Evolutionary conservation across 2,797 vertebrate species (phyloP).

Genomic region (Bradypus variegatus): DNA sequence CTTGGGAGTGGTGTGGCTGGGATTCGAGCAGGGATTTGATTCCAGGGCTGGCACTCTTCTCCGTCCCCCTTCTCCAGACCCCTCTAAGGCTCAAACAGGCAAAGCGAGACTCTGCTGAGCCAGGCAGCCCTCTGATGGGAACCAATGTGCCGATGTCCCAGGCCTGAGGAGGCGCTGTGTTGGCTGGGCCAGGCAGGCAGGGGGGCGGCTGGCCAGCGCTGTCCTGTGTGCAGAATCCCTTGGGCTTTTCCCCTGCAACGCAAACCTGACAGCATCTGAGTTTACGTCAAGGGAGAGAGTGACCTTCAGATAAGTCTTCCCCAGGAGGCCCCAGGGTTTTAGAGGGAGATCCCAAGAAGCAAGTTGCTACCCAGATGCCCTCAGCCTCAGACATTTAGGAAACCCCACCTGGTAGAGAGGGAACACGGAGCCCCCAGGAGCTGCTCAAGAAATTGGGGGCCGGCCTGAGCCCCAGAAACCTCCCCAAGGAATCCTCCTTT

Average conservation of each 20-base stretch:
- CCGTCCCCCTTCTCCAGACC: no score
- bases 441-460: background rate
- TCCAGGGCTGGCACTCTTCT: background rate
- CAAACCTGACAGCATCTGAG: background rate
- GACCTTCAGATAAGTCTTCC: background rate
- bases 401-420: background rate
- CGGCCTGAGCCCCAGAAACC: background rate
- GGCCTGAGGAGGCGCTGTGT: background rate
- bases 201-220: background rate
- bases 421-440: background rate
- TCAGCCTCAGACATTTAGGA: background rate
- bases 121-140: background rate
- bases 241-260: background rate
- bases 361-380: background rate
- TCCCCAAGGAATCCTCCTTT: no score
- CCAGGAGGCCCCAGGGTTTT: background rate
- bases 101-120: background rate
- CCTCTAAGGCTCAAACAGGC: background rate
- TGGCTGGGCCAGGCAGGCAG: background rate
- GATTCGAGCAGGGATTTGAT: no score
- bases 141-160: background rate
- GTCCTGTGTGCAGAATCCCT: background rate
- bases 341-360: background rate
- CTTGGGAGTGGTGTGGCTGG: background rate
- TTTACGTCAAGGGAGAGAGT: background rate